Evolutionary conservation across 2,888 invertebrate species (phyloP), one percentile per base, ranked within the genome.

Genomic region (Cynaeus angustus): DNA sequence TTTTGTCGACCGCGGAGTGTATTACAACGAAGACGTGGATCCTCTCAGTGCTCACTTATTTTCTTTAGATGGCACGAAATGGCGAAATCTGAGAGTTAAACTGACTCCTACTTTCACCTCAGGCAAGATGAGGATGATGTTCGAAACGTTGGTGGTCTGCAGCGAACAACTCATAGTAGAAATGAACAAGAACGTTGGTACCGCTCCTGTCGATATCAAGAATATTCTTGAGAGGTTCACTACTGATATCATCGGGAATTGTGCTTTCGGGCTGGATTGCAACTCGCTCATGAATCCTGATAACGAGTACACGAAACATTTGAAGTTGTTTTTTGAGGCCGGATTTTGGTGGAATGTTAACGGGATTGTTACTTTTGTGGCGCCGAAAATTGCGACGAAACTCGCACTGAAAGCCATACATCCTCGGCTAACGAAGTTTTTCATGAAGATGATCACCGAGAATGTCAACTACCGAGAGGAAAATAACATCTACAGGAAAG

Each of bases 401-500:
- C 13, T 48, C 3, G 1, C 8, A 4, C 13, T 48, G 9, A 48
- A 48, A 8, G 21, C 21, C 6, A n/a, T 48, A 3, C 9, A 48
- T 8, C 26, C 48, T 1, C 16, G 48, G 1, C 16, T 48, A 8
- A 21, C 14, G 7, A 8, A 48, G 26, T 48, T 48, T 16, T 48
- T 48, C 16, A 48, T 26, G 16, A 48, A 13, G 3, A n/a, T 48
- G 1, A 26, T 48, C 21, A 48, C 9, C 1, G 48, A 16, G n/a
- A 48, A n/a, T 16, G 26, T 48, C 2, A n/a, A 48, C 2, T 48
- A 48, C 16, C 48, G 48, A 1, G 48, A 48, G 48, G 13, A 48
- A 10, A 48, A 48, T 16, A 48, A 48, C 16, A 13, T 48, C 13
- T 10, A 13, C 21, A 48, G 48, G 8, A 48, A 48, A 16, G 48